These are phyloP conservation scores for Valencia hispanica DNA, from an alignment of 2,797 vertebrate species.

Conservation along the genomic window DNA sequence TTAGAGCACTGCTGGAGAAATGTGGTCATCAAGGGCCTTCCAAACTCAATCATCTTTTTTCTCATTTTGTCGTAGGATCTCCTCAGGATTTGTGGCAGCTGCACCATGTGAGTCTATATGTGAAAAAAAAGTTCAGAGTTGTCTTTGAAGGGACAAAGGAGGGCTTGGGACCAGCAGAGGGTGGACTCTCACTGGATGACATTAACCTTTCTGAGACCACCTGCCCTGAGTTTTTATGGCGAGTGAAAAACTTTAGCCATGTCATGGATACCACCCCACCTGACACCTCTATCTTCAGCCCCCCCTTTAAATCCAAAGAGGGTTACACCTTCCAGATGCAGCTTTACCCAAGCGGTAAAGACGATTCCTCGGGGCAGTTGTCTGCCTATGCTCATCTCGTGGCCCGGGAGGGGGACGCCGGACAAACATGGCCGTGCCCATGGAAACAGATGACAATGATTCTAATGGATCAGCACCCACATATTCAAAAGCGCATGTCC, in stretches of 20 bases:
- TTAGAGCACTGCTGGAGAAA: neutral
- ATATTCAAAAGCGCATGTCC: conserved; percentile 90
- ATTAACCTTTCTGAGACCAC: conserved; percentile 92
- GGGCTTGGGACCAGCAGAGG: conserved; percentile 54
- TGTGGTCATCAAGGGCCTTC: neutral
- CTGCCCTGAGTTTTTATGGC: conserved; percentile 91
- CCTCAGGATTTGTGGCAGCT: conserved; percentile 86
- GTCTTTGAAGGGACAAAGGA: conserved; percentile 84
- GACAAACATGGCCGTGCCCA: conserved; percentile 76
- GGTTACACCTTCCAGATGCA: conserved; percentile 91
- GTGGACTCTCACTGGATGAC: conserved; percentile 91
- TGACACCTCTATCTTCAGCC: conserved; percentile 78
- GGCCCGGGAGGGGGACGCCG: conserved; percentile 81
- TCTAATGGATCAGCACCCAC: conserved; percentile 92
- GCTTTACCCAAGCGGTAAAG: conserved; percentile 73
- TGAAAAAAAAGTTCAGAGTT: conserved; percentile 86
- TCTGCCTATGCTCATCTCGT: conserved; percentile 84
- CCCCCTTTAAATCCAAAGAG: conserved; percentile 84
- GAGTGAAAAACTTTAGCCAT: conserved; percentile 85
- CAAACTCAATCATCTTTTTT: conserved; percentile 4
- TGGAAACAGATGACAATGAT: conserved; percentile 93
- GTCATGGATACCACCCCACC: conserved; percentile 72
- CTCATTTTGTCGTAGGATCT: conserved; percentile 56
- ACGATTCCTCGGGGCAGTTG: conserved; percentile 54
- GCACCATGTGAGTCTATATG: conserved; percentile 82